Conservation (phyloP, 2,113 vertebrate species). For the Tapirus terrestris region DNA sequence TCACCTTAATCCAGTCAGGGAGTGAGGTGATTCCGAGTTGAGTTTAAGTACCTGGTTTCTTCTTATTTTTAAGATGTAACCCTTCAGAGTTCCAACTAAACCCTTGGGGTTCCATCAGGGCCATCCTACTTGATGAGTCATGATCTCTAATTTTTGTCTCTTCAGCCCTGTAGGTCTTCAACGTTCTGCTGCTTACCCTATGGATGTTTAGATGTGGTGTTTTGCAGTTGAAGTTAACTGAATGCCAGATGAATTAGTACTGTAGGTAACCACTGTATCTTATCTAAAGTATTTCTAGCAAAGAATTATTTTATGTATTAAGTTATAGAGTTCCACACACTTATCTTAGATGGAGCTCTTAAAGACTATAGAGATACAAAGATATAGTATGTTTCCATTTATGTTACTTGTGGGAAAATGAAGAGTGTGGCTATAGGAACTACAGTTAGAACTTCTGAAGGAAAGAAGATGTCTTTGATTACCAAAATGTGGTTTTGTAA, state of each 20-base stretch:
- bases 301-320: neutral
- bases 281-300: conserved; percentile 22
- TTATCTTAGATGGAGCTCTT: neutral
- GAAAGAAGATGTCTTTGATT: neutral
- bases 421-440: neutral
- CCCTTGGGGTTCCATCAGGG: neutral
- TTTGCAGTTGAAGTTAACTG: neutral
- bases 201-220: neutral
- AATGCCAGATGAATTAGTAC: neutral
- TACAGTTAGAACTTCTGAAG: neutral
- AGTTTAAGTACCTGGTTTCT: neutral
- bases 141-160: neutral
- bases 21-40: neutral
- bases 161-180: neutral
- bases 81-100: neutral
- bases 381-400: neutral
- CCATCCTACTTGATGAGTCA: neutral
- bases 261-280: neutral
- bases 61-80: neutral
- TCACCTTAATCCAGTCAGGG: neutral
- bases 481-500: neutral
- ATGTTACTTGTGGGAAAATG: neutral
- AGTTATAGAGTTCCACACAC: neutral
- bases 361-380: neutral
- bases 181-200: neutral